phyloP scores from a whole-genome alignment of 2,113 vertebrate genomes.

The Sinocyclocheilus anophthalmus region DNA sequence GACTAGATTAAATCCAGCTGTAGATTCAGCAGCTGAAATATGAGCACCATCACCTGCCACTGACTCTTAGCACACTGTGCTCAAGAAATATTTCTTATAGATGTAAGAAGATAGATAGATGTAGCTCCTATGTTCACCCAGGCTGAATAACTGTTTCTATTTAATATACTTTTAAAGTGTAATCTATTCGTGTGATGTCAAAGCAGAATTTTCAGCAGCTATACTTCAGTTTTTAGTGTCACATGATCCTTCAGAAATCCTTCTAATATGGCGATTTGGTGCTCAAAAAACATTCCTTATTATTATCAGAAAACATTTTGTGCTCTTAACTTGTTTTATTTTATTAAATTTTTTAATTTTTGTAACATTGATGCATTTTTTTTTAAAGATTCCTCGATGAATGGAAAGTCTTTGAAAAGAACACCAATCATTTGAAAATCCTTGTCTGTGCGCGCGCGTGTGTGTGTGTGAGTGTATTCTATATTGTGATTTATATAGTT shows the following conservation, averaged over 20 bases:
- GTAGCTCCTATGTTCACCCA: neutral
- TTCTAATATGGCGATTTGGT: neutral
- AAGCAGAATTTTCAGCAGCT: neutral
- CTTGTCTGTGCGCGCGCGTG: neutral
- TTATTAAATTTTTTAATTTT: too few species aligned
- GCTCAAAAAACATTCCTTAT: too few species aligned
- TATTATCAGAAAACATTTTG: too few species aligned
- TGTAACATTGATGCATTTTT: neutral
- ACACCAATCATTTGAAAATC: neutral
- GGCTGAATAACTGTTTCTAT: neutral
- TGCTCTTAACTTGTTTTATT: too few species aligned
- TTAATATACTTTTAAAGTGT: neutral
- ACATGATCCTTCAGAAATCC: neutral
- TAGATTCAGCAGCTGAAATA: conserved; percentile 2
- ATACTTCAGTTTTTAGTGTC: neutral
- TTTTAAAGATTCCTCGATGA: neutral
- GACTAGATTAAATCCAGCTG: conserved; percentile 7
- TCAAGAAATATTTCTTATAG: neutral
- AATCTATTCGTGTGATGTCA: neutral
- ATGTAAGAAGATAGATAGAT: neutral
- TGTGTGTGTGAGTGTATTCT: too few species aligned
- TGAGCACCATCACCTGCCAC: conserved; percentile 23
- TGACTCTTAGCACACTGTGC: neutral
- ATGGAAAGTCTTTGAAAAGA: neutral
- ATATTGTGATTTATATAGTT: neutral